A percentile compares a stretch with the other conserved stretches of the same genome.
phyloP scores from a whole-genome alignment of 2,888 invertebrate species.

The Odontocerum albicorne region DNA sequence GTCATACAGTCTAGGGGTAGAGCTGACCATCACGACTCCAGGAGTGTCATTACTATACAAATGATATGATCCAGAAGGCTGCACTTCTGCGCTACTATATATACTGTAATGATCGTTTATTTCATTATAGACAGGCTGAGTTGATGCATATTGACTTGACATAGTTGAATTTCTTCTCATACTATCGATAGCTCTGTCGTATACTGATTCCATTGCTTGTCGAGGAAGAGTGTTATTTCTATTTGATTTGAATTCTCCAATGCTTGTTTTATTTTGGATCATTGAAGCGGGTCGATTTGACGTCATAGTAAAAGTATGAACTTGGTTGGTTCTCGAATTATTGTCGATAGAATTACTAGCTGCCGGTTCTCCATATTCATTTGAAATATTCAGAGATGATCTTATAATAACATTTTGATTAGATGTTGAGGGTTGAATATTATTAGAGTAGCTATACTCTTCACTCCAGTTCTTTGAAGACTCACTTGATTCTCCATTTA shows the following conservation, averaged over 20 bases:
- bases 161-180: slow-evolving; percentile 17
- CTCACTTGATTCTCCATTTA: slow-evolving; percentile 6
- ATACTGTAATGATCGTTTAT: slow-evolving; percentile 49
- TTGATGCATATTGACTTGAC: slow-evolving; percentile 19
- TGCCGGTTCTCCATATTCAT: slow-evolving; percentile 9
- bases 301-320: slow-evolving; percentile 45
- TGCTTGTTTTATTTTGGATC: slow-evolving; percentile 25
- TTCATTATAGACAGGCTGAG: slow-evolving; percentile 46
- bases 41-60: slow-evolving; percentile 33
- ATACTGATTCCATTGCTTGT: slow-evolving; percentile 24
- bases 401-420: slow-evolving; percentile 11
- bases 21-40: slow-evolving; percentile 14
- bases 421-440: slow-evolving; percentile 4
- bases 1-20: slow-evolving; percentile 44
- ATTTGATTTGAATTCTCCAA: slow-evolving; percentile 35
- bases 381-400: slow-evolving; percentile 7
- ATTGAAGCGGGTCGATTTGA: slow-evolving; percentile 43
- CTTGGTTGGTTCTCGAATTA: slow-evolving; percentile 31
- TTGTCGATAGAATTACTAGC: slow-evolving; percentile 12
- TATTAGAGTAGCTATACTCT: slow-evolving; percentile 8
- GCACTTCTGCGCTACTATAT: slow-evolving; percentile 43
- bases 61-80: slow-evolving; percentile 26
- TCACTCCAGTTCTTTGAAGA: slow-evolving; percentile 14
- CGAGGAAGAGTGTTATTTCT: slow-evolving; percentile 27
- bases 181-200: slow-evolving; percentile 23